phyloP scores from a whole-genome alignment of 2,113 vertebrate species.

The Myotis lucifugus region DNA sequence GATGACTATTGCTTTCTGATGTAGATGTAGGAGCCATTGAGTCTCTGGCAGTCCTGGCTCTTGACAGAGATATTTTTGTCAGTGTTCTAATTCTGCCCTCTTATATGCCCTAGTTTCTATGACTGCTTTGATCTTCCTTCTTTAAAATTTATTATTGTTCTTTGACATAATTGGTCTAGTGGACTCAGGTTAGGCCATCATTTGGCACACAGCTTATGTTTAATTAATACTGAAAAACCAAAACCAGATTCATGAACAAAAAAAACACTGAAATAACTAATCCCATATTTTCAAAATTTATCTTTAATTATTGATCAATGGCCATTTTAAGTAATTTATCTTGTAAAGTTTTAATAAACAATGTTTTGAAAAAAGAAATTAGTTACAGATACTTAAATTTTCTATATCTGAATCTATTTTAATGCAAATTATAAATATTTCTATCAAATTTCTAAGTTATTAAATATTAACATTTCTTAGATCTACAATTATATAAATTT shows the following conservation, averaged over 20 bases:
- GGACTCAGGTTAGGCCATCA: background rate
- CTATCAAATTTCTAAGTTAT: background rate
- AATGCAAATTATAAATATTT: background rate
- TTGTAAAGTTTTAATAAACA: background rate
- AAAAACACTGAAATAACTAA: background rate
- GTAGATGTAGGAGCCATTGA: background rate
- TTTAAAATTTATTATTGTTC: background rate
- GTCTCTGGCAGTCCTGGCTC: background rate
- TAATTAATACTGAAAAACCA: background rate
- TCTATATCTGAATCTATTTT: background rate
- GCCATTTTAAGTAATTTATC: background rate
- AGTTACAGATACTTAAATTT: background rate
- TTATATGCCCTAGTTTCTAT: background rate
- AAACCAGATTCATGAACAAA: background rate
- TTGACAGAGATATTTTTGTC: slow-evolving; percentile 11
- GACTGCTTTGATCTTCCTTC: background rate
- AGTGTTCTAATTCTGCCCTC: background rate
- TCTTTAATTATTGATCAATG: background rate
- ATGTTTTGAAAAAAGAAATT: background rate
- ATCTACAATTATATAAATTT: background rate
- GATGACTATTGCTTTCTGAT: background rate
- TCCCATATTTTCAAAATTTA: background rate
- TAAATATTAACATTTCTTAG: background rate
- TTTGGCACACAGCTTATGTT: background rate
- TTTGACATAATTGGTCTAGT: background rate